Evolutionary conservation across 2,113 vertebrate genomes (phyloP).

Genomic region (Antigone vipio): DNA sequence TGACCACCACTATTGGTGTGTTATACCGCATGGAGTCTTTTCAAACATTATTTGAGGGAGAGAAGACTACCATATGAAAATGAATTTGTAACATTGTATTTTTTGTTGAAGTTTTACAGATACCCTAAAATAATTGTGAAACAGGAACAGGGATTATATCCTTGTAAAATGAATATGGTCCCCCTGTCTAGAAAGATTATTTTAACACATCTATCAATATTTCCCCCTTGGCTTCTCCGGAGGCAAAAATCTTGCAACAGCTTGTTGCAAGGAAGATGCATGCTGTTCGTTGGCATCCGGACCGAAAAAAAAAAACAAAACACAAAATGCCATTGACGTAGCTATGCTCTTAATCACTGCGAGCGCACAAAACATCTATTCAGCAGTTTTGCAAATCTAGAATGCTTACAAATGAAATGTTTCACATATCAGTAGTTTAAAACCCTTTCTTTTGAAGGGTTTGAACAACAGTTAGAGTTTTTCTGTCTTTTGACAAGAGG

Average conservation of each 20-base stretch:
- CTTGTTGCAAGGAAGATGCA: conserved; percentile 64
- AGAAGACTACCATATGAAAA: not conserved
- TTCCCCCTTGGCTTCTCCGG: conserved; percentile 50
- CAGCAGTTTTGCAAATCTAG: conserved; percentile 59
- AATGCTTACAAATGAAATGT: conserved; percentile 48
- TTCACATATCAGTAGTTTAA: conserved; percentile 20
- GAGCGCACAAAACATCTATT: conserved; percentile 55
- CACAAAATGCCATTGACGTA: conserved; percentile 66
- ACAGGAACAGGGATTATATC: not conserved
- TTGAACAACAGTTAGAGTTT: not conserved
- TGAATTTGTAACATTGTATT: not conserved
- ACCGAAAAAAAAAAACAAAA: conserved; percentile 48
- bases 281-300: conserved; percentile 69
- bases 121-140: not conserved
- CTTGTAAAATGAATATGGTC: not conserved
- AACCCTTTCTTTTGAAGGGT: not conserved
- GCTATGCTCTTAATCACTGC: conserved; percentile 55
- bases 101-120: not conserved
- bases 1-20: not conserved
- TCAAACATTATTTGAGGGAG: not conserved
- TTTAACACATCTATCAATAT: conserved; percentile 54
- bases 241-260: conserved; percentile 64
- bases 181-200: conserved; percentile 47
- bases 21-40: not conserved
- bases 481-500: not conserved